Conservation (phyloP, 2,888 invertebrate genomes). For the Imbricaverruca yamaguchii region DNA sequence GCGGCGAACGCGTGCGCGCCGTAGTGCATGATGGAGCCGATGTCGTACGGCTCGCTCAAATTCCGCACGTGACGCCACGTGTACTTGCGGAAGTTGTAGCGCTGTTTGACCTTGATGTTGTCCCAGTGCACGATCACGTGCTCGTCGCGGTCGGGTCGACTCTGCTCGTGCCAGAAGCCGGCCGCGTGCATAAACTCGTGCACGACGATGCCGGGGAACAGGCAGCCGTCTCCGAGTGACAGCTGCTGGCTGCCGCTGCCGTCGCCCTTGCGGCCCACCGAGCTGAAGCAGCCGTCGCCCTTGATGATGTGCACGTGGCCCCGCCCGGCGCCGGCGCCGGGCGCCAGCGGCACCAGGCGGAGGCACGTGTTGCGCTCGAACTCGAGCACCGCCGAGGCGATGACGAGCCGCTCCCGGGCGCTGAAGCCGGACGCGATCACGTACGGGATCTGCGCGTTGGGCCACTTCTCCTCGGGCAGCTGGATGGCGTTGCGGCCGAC, state of each 20-base stretch:
- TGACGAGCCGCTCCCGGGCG: conserved; percentile 29
- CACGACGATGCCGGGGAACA: conserved; percentile 41
- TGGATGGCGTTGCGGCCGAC: conserved; percentile 24
- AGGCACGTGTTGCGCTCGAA: conserved; percentile 44
- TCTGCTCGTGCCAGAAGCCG: conserved; percentile 48
- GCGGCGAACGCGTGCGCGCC: conserved; percentile 33
- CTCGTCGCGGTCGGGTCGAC: conserved; percentile 44
- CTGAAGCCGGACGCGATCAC: conserved; percentile 23
- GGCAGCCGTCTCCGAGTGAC: conserved; percentile 40
- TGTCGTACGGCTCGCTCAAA: conserved; percentile 34
- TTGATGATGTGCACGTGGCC: conserved; percentile 41
- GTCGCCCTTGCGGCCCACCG: conserved; percentile 43
- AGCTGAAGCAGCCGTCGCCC: conserved; percentile 44
- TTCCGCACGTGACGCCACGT: conserved; percentile 34
- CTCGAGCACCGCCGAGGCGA: conserved; percentile 41
- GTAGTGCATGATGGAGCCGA: conserved; percentile 35
- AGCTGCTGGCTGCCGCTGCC: conserved; percentile 45
- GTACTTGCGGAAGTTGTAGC: conserved; percentile 39
- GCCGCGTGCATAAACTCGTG: conserved; percentile 47
- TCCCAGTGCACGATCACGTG: conserved; percentile 40
- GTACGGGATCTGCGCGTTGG: conserved; percentile 27
- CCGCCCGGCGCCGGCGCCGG: background rate
- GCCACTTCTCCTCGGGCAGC: conserved; percentile 27
- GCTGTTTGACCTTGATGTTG: conserved; percentile 39
- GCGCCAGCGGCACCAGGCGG: conserved; percentile 41